phyloP scores from a whole-genome alignment of 2,113 vertebrate genomes.

The Vicugna pacos region DNA sequence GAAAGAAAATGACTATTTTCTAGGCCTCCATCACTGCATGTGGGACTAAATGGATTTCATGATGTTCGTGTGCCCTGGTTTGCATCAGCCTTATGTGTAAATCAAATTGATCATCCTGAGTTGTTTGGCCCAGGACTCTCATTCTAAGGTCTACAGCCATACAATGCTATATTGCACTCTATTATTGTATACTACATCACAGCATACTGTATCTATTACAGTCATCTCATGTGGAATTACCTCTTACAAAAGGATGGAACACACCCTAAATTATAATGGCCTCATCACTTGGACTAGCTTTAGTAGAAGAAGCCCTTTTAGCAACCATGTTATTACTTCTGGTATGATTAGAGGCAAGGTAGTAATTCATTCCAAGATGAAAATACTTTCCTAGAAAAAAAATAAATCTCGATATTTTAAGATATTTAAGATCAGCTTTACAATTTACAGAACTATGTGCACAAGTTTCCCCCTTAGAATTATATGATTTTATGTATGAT shows the following conservation, averaged over 20 bases:
- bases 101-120: constrained; percentile 81
- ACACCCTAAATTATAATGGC: constrained; percentile 83
- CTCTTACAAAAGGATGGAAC: constrained; percentile 80
- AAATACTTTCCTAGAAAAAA: constrained; percentile 66
- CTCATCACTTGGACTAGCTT: constrained; percentile 76
- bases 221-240: constrained; percentile 81
- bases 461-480: constrained; percentile 1
- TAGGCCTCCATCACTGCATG: constrained; percentile 76
- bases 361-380: constrained; percentile 76
- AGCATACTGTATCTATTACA: constrained; percentile 80
- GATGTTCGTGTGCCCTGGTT: constrained; percentile 79
- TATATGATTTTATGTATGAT: not conserved
- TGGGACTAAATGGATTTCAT: constrained; percentile 81
- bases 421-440: constrained; percentile 65
- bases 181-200: constrained; percentile 81
- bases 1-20: constrained; percentile 84
- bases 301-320: constrained; percentile 76
- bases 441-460: constrained; percentile 50
- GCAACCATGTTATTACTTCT: constrained; percentile 75
- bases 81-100: constrained; percentile 81
- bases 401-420: constrained; percentile 72
- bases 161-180: constrained; percentile 76
- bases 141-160: constrained; percentile 77
- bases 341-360: constrained; percentile 74
- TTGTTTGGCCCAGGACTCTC: constrained; percentile 78